Evolutionary conservation across 2,888 invertebrate species (phyloP), one percentile per base, ranked within the genome.

Genomic region (Dendrolimus houi): DNA sequence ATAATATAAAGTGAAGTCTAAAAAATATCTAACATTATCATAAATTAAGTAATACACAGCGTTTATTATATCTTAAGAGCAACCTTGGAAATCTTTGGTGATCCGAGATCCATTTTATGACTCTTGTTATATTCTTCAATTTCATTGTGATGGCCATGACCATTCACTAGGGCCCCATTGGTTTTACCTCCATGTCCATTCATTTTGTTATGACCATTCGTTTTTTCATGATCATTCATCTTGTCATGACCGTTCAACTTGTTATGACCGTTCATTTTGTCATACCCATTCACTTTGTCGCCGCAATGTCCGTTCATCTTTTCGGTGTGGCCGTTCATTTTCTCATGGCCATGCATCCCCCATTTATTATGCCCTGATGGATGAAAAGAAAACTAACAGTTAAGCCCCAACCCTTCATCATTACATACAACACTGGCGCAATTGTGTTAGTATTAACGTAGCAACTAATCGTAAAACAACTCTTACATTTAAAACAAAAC

Each of bases 61-160:
- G 7, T 56, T 58, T 60, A 70, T 77, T 82, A 87, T 68, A 79
- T 87, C 75, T 88, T 88, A 70, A 89, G 79, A 71, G 88, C 85
- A 67, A 87, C 83, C 72, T 87, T 89, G 75, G 83, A 82, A 73
- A 87, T 88, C 86, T 89, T 89, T 85, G 89, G 89, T 82, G 89
- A 73, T 65, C 75, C 77, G 79, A 85, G 79, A 83, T 81, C 81
- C 71, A 81, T 74, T 67, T 74, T 74, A 73, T 75, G 80, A 65
- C 64, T 74, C 59, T 75, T 77, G 64, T 79, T 75, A 64, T 71
- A 72, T 64, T 66, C 69, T 52, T 74, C 73, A 54, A 78, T 59
- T 56, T 75, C 75, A 1, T 64, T n/a, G 14, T 70, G 72, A 56
- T 67, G 74, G 12, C 63, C 63, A 56, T 64, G 66, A 10, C 75